These are phyloP conservation scores for Lissonota sp. DNA, from an alignment of 2,888 invertebrate species.

Conservation along the genomic window DNA sequence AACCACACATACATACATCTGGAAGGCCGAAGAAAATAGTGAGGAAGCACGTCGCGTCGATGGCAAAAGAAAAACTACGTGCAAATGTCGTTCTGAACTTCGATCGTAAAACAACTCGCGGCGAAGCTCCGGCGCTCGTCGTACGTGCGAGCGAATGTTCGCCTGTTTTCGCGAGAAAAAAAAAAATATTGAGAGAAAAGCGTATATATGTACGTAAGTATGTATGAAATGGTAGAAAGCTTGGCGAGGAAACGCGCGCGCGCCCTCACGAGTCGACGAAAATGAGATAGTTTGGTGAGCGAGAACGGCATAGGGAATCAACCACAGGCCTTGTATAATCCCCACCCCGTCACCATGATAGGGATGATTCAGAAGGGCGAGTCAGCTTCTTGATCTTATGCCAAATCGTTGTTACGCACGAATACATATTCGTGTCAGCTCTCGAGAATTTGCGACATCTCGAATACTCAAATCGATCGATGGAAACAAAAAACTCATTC, in stretches of 20 bases:
- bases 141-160: constrained; percentile 59
- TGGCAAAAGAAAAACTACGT: constrained; percentile 74
- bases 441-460: constrained; percentile 63
- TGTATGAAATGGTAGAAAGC: constrained; percentile 54
- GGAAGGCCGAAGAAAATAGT: background rate
- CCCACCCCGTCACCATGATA: constrained; percentile 21
- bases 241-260: constrained; percentile 32
- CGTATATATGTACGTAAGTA: constrained; percentile 17
- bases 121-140: constrained; percentile 22
- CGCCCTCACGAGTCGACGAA: constrained; percentile 39
- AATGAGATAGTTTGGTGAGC: constrained; percentile 47
- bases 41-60: constrained; percentile 49
- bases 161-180: constrained; percentile 40
- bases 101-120: constrained; percentile 79
- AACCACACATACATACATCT: constrained; percentile 10
- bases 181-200: constrained; percentile 40
- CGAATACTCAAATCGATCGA: constrained; percentile 25
- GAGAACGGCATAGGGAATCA: constrained; percentile 59
- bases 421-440: constrained; percentile 82
- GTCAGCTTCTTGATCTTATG: constrained; percentile 79
- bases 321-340: background rate
- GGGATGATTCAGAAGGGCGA: constrained; percentile 60
- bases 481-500: no score
- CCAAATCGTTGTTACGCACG: constrained; percentile 82
- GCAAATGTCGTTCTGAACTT: constrained; percentile 81